Evolutionary conservation across 2,888 invertebrate genomes (phyloP).

Genomic region (Adelphocoris suturalis): DNA sequence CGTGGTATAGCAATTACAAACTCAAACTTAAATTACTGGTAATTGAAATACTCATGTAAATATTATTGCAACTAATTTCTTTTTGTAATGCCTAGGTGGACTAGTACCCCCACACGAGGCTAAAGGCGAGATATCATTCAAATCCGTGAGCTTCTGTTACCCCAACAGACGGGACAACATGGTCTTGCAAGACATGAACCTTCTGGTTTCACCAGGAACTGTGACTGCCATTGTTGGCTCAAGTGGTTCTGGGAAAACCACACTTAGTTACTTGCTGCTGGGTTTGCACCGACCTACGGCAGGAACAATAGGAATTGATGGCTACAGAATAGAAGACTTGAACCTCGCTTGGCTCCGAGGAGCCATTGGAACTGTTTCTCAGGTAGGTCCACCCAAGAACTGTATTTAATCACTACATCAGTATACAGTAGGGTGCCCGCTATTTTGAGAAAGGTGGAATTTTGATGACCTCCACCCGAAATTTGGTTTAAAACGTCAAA

Average conservation of each 20-base stretch:
- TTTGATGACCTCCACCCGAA: too few relatives aligned
- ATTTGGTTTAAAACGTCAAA: too few relatives aligned
- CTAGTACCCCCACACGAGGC: slow-evolving; percentile 81
- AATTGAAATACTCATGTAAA: too few relatives aligned
- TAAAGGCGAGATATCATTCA: slow-evolving; percentile 87
- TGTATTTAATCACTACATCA: too few relatives aligned
- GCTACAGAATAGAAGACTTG: slow-evolving; percentile 85
- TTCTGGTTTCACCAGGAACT: slow-evolving; percentile 85
- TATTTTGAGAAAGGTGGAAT: too few relatives aligned
- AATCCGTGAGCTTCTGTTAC: slow-evolving; percentile 87
- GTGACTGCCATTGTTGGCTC: slow-evolving; percentile 93
- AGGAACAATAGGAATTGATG: slow-evolving; percentile 88
- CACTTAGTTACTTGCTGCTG: slow-evolving; percentile 90
- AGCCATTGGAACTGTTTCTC: slow-evolving; percentile 93
- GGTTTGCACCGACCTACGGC: slow-evolving; percentile 90
- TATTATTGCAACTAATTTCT: not conserved
- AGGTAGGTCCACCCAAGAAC: slow-evolving; percentile 80
- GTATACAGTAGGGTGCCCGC: too few relatives aligned
- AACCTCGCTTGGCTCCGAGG: slow-evolving; percentile 92
- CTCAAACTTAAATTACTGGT: too few relatives aligned
- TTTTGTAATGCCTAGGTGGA: slow-evolving; percentile 81
- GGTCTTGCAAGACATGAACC: slow-evolving; percentile 84
- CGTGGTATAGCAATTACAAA: too few relatives aligned
- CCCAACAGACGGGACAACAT: slow-evolving; percentile 82
- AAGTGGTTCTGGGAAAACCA: slow-evolving; percentile 97